Base-by-base conservation (phyloP, 37 sponge, comb jelly and placozoan species). In the Tethya wilhelma region DNA sequence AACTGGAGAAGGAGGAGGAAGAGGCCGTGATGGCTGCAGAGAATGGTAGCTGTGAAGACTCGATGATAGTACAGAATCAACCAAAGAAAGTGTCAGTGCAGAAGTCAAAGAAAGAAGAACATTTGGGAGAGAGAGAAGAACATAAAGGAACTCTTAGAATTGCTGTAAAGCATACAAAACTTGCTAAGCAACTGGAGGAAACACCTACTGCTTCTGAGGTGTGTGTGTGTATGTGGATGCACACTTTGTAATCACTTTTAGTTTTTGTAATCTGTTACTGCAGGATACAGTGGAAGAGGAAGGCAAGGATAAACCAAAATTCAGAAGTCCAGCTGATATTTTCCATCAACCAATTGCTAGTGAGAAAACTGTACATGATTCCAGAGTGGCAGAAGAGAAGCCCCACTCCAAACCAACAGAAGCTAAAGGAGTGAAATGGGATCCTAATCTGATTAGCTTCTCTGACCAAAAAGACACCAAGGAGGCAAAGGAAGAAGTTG, bases 1-100 rank as follows among this genome's bases (percentile, higher is more conserved):
- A 83, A 36, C 55, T 79, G 40, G 87, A 86, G 74, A 72, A 34
- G 37, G 73, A 91, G 69, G 92, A 83, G 31, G 79, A 66, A 26
- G 74, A 67, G 58, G n/a, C n/a, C n/a, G 29, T 59, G 14, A 6
- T 26, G 53, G 69, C 23, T 33, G 45, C 0, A 7, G 85, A 83
- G 84, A 29, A 49, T 58, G 75, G 25, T 37, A 69, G 34, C 37
- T 60, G 69, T 29, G 80, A 56, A 26, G 78, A 33, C 25, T 31
- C 60, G 65, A 43, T 26, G 56, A 11, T 22, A 25, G 34, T 19
- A 33, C 58, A 25, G 5, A 28, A 4, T 40, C 46, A 23, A 42
- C 8, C 7, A 31, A 67, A 28, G 69, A 55, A 33, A 29, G 69
- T 80, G 19, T 69, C 59, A 25, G 55, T 79, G 59, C 68, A 60